Base-by-base conservation (phyloP, 2,113 vertebrate species). In the Strix aluco region DNA sequence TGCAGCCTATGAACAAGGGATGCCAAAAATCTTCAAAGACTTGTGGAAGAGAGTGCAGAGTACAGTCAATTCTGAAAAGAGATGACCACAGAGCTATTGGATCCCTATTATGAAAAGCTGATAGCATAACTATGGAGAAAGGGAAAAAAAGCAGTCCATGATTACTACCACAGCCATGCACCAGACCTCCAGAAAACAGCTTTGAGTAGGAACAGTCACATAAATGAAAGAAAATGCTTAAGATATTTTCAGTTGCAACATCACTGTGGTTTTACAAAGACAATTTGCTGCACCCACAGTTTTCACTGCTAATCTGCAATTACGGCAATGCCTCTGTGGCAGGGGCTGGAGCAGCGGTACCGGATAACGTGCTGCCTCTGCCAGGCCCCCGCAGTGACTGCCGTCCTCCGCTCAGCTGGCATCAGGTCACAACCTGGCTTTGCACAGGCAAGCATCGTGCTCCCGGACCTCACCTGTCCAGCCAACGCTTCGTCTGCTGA, bases 21-120 rank as follows among this genome's bases (percentile, higher is more conserved):
- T 38, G 42, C 91, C 57, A 74, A 96, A 94, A 90, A 95, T 89
- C 92, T 96, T 97, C 90, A 96, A 93, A 97, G 94, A 40, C 30
- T 9, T 26, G 16, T 5, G 71, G 91, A 73, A 91, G n/a, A 67
- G 38, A 69, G 52, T 26, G 38, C 66, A 77, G 36, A 66, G 38
- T 4, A 54, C 36, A 73, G 88, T 34, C 49, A 57, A 8, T 57
- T 87, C 71, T 40, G 81, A 74, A 63, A 73, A 57, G 63, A 49
- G 73, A 67, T 36, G 46, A 79, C 58, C 81, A 83, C 57, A 88
- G 85, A 81, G 22, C 58, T 80, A 5, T 2, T 38, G 47, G 46
- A 47, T 26, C 18, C 29, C 63, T 13, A 26, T 40, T 74, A 84
- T 1, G 16, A 73, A 84, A 73, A 70, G 13, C 38, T 58, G 49